Evolutionary conservation across 2,113 vertebrate species (phyloP).

Genomic region (Ploceus nigricollis): DNA sequence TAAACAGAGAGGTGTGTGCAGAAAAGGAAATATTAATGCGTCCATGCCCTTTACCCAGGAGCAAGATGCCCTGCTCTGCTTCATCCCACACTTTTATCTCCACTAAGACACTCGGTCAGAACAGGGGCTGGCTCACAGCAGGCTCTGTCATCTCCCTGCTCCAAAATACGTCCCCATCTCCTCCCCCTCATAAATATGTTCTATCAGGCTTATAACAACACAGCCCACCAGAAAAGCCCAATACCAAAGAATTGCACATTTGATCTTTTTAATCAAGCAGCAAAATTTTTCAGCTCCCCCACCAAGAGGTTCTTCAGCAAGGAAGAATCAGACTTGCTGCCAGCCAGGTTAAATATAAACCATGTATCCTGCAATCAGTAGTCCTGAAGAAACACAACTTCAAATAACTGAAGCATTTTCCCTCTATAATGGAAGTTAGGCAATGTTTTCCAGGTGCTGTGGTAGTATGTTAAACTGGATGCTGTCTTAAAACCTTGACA

Average conservation of each 20-base stretch:
- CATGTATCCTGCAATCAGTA: not conserved
- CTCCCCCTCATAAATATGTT: not conserved
- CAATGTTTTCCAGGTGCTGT: not conserved
- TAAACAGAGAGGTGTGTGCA: not conserved
- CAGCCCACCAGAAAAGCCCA: not conserved
- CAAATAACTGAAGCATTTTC: not conserved
- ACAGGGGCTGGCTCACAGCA: not conserved
- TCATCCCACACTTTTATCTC: not conserved
- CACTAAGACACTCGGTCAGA: not conserved
- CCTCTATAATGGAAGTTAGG: not conserved
- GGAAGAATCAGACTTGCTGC: not conserved
- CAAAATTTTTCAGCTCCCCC: not conserved
- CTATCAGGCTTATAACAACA: not conserved
- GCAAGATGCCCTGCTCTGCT: not conserved
- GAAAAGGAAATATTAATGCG: not conserved
- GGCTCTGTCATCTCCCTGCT: not conserved
- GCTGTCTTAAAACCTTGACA: not conserved
- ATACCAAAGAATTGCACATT: not conserved
- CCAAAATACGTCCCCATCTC: not conserved
- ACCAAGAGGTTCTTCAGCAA: not conserved
- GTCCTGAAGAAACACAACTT: not conserved
- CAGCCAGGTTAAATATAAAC: conserved; percentile 57
- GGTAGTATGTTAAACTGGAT: not conserved
- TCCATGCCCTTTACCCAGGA: not conserved
- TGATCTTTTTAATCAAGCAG: not conserved